Percentiles rank a stretch among this genome's conserved stretches.
Conservation (phyloP, 2,888 invertebrate genomes). For the Lysandra bellargus region DNA sequence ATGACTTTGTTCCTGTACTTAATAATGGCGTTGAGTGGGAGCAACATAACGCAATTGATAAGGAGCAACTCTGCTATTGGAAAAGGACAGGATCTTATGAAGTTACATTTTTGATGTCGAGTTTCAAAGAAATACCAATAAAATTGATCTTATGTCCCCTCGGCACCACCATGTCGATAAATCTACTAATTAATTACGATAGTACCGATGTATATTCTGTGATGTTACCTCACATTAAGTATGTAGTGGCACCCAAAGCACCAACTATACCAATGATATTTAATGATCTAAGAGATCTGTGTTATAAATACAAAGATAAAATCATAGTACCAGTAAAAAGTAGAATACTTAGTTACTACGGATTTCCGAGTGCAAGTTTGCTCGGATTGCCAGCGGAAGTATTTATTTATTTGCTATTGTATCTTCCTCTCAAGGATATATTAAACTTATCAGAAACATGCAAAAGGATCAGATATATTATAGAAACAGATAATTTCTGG, state of each 20-base stretch:
- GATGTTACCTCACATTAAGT: constrained; percentile 64
- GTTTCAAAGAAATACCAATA: constrained; percentile 53
- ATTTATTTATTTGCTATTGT: constrained; percentile 56
- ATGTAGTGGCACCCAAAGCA: constrained; percentile 62
- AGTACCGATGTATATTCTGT: constrained; percentile 65
- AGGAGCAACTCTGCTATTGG: constrained; percentile 52
- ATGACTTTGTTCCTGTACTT: constrained; percentile 58
- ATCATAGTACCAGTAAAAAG: constrained; percentile 78
- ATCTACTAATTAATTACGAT: constrained; percentile 57
- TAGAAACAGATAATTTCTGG: constrained; percentile 61
- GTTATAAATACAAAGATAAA: constrained; percentile 75
- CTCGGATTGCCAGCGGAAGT: constrained; percentile 70
- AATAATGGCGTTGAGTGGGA: constrained; percentile 47
- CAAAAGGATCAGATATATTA: constrained; percentile 52
- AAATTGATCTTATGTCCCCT: constrained; percentile 64
- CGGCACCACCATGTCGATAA: constrained; percentile 59
- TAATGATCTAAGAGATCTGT: constrained; percentile 69
- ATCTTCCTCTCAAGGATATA: constrained; percentile 54
- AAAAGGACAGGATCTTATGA: constrained; percentile 56
- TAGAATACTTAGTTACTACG: constrained; percentile 71
- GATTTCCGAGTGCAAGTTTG: constrained; percentile 71
- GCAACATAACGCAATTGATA: constrained; percentile 45
- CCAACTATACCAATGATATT: constrained; percentile 64
- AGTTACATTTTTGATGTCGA: constrained; percentile 55
- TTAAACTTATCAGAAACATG: constrained; percentile 60